Conservation (phyloP, 2,797 vertebrate species). For the Danio jaintianensis region DNA sequence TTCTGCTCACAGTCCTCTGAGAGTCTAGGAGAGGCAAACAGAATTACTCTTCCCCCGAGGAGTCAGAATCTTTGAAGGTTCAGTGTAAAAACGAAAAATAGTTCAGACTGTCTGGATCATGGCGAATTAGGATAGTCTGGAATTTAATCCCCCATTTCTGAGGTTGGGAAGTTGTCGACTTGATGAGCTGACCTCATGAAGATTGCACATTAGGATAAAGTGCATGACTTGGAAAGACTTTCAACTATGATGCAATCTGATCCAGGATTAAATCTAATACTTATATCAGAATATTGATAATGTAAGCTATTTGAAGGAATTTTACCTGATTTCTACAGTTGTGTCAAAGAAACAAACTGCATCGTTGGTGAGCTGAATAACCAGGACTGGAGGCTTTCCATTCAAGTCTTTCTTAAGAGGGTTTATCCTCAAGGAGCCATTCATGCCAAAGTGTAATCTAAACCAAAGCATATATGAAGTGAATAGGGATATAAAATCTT, state of each 20-base stretch:
- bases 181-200: conserved; percentile 8
- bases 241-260: not conserved
- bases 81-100: conserved; percentile 59
- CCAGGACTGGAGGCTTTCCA: conserved; percentile 72
- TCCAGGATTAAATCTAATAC: not conserved
- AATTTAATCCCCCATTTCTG: conserved; percentile 37
- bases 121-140: conserved; percentile 69
- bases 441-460: conserved; percentile 97
- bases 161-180: not conserved
- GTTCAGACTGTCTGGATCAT: conserved; percentile 55
- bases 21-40: conserved; percentile 72
- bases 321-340: conserved; percentile 88
- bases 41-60: conserved; percentile 25
- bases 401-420: conserved; percentile 71
- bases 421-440: conserved; percentile 90
- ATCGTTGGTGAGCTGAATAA: conserved; percentile 86
- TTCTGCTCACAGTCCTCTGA: conserved; percentile 82
- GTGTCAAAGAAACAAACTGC: conserved; percentile 88
- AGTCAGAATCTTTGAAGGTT: conserved; percentile 35
- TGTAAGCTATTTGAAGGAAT: not conserved
- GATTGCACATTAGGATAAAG: conserved; percentile 8
- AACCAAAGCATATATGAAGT: not conserved
- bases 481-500: not conserved
- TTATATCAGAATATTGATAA: not conserved
- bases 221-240: not conserved